Conservation (phyloP, 2,113 vertebrate species). For the Heterocephalus glaber region DNA sequence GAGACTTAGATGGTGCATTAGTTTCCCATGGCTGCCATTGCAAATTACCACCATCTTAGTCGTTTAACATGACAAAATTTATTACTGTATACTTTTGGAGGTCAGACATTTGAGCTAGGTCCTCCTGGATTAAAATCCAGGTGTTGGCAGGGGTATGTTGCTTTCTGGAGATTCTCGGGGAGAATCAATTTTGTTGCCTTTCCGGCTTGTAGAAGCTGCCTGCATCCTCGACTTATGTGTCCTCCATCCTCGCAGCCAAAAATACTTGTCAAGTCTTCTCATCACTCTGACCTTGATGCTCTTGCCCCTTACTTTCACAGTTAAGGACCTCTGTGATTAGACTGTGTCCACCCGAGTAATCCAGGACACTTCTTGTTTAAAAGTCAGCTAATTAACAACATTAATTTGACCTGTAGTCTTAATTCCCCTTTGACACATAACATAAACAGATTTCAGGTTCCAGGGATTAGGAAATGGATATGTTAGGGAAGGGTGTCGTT, state of each 20-base stretch:
- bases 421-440: neutral
- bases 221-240: neutral
- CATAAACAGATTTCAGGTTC: neutral
- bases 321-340: neutral
- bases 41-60: neutral
- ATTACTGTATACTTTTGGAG: neutral
- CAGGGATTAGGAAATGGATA: neutral
- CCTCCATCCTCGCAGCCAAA: neutral
- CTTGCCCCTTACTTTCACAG: neutral
- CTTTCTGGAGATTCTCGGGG: neutral
- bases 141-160: neutral
- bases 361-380: neutral
- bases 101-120: neutral
- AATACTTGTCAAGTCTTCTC: neutral
- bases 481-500: neutral
- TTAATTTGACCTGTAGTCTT: neutral
- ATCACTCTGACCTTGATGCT: neutral
- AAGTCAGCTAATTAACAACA: neutral
- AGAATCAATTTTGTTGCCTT: neutral
- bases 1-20: neutral
- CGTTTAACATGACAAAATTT: neutral
- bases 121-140: neutral
- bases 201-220: neutral
- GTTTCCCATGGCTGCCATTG: neutral
- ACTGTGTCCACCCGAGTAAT: neutral